A percentile compares a stretch with the other conserved stretches of the same genome.
Conservation (phyloP, 1,140 invertebrate genomes). For the Magallana gigas region DNA sequence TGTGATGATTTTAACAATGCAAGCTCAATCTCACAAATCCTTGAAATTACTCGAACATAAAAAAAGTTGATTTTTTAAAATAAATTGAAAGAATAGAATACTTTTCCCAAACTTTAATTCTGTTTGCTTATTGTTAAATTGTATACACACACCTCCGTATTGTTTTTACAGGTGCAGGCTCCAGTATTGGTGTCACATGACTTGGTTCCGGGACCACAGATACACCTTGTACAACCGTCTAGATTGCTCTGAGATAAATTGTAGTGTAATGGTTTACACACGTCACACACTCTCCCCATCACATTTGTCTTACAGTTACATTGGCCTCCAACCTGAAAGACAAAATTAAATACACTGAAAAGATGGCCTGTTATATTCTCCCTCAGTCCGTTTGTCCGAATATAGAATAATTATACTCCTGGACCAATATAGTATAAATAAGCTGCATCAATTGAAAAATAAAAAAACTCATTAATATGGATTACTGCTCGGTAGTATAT, state of each 20-base stretch:
- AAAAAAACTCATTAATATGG: too few relatives aligned
- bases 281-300: background rate
- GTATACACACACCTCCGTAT: background rate
- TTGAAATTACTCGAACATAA: background rate
- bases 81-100: background rate
- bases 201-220: background rate
- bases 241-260: background rate
- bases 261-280: background rate
- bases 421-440: too few relatives aligned
- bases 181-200: background rate
- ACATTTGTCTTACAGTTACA: background rate
- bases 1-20: background rate
- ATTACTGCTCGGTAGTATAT: too few relatives aligned
- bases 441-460: too few relatives aligned
- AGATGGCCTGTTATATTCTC: too few relatives aligned
- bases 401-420: too few relatives aligned
- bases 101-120: background rate
- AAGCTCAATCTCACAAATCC: background rate
- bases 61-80: background rate
- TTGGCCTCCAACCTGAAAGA: constrained; percentile 6
- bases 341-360: too few relatives aligned
- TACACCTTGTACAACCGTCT: background rate
- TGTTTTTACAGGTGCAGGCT: background rate
- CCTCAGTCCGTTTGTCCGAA: too few relatives aligned
- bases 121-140: background rate